Base-by-base conservation (phyloP, 64 coral and sea anemone genomes). In the Pocillopora verrucosa region DNA sequence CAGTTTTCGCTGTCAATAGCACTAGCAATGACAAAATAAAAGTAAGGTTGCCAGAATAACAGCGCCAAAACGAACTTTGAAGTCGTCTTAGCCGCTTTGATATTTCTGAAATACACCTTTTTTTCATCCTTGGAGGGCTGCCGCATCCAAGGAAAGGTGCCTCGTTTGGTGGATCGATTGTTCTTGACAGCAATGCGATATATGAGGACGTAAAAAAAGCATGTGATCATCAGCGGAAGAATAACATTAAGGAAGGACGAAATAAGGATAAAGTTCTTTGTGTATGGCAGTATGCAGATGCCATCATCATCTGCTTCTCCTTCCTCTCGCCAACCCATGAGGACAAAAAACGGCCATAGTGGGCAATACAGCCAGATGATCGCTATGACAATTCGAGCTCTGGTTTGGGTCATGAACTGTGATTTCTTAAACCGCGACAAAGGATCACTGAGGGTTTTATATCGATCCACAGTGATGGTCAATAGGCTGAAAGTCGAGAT, bases 401-500 rank as follows among this genome's bases (percentile, higher is more conserved):
- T 80, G 2, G 19, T 87, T 1, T 82, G 77, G 1, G 90, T 98
- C 84, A 94, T 95, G 57, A 92, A 78, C 19, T 76, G n/a, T 5
- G 90, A 25, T 17, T 56, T 57, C 30, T 80, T 86, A 63, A 87
- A 92, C n/a, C 83, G n/a, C 17, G 56, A n/a, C 5, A 99, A 75
- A 22, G 97, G 97, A 59, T 92, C 89, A 13, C 91, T 78, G 22
- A 99, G 90, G 14, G 83, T 86, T 11, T 88, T 68, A 37, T 91
- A 99, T 15, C 97, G 78, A 75, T 99, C 97, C 2, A 95, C 67
- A 16, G 91, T 95, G 14, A 99, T 89, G 0, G 93, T 91, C 85
- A 99, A 79, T 0, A 99, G 80, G 69, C 88, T 95, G 34, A 99
- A 59, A 35, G 92, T 95, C 34, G 97, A 99, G 2, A 94, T 90